phyloP scores from a whole-genome alignment of 2,888 invertebrate species.

The Octonoba sinensis region DNA sequence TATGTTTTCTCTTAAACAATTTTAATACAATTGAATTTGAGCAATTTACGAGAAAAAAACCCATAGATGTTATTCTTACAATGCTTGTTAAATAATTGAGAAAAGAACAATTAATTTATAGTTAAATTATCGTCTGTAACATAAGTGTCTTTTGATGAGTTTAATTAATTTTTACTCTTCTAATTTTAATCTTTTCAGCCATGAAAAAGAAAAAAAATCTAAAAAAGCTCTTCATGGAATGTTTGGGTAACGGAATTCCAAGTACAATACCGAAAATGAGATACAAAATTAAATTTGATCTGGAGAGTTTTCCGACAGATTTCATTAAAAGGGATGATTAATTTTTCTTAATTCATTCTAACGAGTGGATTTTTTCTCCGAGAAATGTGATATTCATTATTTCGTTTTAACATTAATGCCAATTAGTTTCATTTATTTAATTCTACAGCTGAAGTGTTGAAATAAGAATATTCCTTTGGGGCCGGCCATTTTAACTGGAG shows the following conservation, averaged over 20 bases:
- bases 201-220: not conserved
- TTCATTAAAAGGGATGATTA: constrained; percentile 55
- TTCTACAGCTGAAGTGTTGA: constrained; percentile 25
- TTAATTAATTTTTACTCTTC: constrained; percentile 10
- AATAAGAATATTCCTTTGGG: constrained; percentile 17
- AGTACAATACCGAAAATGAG: too few relatives aligned
- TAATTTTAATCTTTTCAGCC: constrained; percentile 5
- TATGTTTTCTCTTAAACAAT: too few relatives aligned
- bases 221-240: not conserved
- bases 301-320: constrained; percentile 8
- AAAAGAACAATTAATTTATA: too few relatives aligned
- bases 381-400: constrained; percentile 50
- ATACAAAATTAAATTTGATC: constrained; percentile 5
- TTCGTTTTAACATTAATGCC: constrained; percentile 29
- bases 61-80: too few relatives aligned
- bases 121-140: too few relatives aligned
- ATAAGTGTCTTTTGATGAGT: not conserved
- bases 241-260: too few relatives aligned
- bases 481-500: not conserved
- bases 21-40: too few relatives aligned
- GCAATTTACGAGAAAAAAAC: too few relatives aligned
- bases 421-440: constrained; percentile 45
- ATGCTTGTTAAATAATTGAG: too few relatives aligned
- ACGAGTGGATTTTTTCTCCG: not conserved
- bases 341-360: constrained; percentile 37